phyloP scores from a whole-genome alignment of 30 jellyfish, hydroid and myxozoan genomes.

The Catostylus mosaicus region DNA sequence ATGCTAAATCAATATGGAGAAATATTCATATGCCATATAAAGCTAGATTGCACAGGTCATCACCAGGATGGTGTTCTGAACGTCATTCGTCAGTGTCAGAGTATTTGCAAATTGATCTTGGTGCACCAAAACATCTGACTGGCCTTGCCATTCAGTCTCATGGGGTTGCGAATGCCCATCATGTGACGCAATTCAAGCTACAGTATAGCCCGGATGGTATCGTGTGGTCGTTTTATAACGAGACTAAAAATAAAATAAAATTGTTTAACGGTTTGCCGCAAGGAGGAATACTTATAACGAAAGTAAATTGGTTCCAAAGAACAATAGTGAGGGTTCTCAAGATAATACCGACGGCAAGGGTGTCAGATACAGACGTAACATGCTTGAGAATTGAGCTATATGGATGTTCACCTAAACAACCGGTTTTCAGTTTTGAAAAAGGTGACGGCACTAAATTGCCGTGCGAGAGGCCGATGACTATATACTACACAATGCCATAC shows the following conservation, averaged over 20 bases:
- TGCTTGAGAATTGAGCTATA: conserved; percentile 55
- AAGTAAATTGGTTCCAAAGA: conserved; percentile 51
- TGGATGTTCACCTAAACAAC: conserved; percentile 33
- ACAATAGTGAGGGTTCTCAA: conserved; percentile 27
- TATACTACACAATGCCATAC: background rate
- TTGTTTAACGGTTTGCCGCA: background rate
- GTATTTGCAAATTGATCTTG: conserved; percentile 36
- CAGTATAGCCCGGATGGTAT: background rate
- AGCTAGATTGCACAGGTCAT: conserved; percentile 12
- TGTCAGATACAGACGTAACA: background rate
- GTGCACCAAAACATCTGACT: conserved; percentile 9
- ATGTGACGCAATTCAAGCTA: background rate
- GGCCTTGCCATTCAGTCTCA: conserved; percentile 59
- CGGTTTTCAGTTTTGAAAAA: background rate
- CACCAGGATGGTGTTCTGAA: conserved; percentile 45
- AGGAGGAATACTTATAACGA: background rate
- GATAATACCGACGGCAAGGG: conserved; percentile 33
- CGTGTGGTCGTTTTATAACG: background rate
- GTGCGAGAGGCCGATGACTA: background rate
- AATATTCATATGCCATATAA: background rate
- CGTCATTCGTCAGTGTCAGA: conserved; percentile 16
- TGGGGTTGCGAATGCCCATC: background rate
- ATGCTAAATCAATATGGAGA: background rate
- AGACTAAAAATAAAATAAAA: background rate
- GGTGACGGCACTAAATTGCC: background rate